These are phyloP conservation scores for Prosopocoilus inquinatus DNA, from an alignment of 2,888 invertebrate genomes.

Conservation along the genomic window DNA sequence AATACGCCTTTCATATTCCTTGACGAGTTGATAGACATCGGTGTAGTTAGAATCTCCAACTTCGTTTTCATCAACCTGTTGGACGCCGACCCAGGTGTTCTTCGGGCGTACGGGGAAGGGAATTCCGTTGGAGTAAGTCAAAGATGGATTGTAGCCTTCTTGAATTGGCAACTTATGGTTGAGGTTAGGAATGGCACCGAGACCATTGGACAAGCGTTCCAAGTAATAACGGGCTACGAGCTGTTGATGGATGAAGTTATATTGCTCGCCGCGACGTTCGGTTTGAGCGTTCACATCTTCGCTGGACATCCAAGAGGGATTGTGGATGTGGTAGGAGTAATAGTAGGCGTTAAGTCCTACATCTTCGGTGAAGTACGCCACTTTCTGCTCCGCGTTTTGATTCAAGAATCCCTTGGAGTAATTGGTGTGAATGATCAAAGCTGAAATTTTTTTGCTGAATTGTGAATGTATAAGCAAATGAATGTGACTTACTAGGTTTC, in stretches of 20 bases:
- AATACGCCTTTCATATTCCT: conserved; percentile 55
- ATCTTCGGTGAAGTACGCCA: conserved; percentile 74
- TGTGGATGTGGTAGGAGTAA: conserved; percentile 60
- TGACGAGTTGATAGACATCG: conserved; percentile 50
- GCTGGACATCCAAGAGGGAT: conserved; percentile 64
- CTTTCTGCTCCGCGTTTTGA: conserved; percentile 55
- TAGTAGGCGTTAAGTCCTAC: conserved; percentile 65
- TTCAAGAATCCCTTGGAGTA: conserved; percentile 59
- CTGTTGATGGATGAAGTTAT: conserved; percentile 67
- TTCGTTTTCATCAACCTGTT: conserved; percentile 34
- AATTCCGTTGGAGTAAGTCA: conserved; percentile 64
- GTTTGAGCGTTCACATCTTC: conserved; percentile 54
- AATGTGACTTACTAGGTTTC: neutral
- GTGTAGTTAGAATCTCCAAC: conserved; percentile 49
- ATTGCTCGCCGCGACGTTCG: conserved; percentile 64
- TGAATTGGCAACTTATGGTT: conserved; percentile 55
- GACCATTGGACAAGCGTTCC: conserved; percentile 69
- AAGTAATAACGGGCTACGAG: conserved; percentile 70
- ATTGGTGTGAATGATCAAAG: conserved; percentile 59
- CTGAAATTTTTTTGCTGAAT: too few relatives aligned
- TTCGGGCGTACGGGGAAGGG: conserved; percentile 64
- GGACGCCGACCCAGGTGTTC: conserved; percentile 45
- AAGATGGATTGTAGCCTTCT: conserved; percentile 63
- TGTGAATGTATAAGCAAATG: too few relatives aligned
- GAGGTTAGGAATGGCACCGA: conserved; percentile 64